Base-by-base conservation (phyloP, 2,113 vertebrate species). In the Tetrao urogallus region DNA sequence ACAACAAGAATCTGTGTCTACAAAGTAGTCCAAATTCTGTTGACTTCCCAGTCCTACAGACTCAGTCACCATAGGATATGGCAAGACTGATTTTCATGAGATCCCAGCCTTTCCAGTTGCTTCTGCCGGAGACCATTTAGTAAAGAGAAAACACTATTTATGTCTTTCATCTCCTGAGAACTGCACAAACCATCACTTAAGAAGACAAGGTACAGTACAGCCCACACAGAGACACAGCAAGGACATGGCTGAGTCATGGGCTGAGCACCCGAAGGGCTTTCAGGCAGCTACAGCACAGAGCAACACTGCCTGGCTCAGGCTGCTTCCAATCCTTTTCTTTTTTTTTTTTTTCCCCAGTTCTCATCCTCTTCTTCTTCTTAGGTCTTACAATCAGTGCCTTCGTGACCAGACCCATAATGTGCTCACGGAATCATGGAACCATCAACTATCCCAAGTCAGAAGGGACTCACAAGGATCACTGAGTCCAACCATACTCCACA, bases 391-490 rank as follows among this genome's bases (percentile, higher is more conserved):
- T 8, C 1, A 1, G 34, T 28, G 30, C 74, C 66, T 58, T 8
- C 36, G n/a, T 2, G 11, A 21, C 2, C 0, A 0, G 36, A 27
- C 63, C 63, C 61, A 61, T 4, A 57, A 8, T 21, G 52, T 19
- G 10, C 36, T 57, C 12, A 1, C 1, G 28, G 54, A 56, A 56
- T 58, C 56, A 58, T 12, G 11, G 18, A 58, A 21, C 10, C 56
- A 58, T n/a, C 11, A 19, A n/a, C 17, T n/a, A 57, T n/a, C 30
- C 32, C 18, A 8, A 20, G 18, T 32, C 28, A 16, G 56, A 58
- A 58, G 32, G 56, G 32, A 58, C 18, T 16, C 32, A n/a, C 56
- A 58, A n/a, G 32, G 19, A 20, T 13, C 32, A 57, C 28, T 18
- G 28, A 57, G 30, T 57, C 30, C 54, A 58, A 58, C 18, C 32